Evolutionary conservation across 2,797 vertebrate species (phyloP).

Genomic region (Simalia tracyae): DNA sequence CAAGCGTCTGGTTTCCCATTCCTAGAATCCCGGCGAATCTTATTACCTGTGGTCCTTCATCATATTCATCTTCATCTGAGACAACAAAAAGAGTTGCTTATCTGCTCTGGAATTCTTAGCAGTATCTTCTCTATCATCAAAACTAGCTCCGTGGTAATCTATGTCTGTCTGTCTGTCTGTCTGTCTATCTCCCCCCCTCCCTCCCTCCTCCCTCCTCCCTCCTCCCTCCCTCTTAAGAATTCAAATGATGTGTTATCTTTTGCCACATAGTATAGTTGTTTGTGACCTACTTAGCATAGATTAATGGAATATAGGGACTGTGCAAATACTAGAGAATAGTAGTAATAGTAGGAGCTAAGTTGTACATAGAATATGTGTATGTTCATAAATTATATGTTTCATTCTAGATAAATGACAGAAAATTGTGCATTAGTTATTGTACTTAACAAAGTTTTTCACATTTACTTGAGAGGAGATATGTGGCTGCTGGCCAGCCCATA

Average conservation of each 20-base stretch:
- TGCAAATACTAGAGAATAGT: neutral
- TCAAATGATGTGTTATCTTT: conserved; percentile 3
- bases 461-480: neutral
- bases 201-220: neutral
- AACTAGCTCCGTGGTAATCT: conserved; percentile 90
- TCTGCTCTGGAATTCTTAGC: conserved; percentile 96
- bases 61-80: conserved; percentile 97
- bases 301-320: neutral
- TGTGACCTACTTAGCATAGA: neutral
- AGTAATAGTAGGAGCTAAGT: neutral
- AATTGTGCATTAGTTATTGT: neutral
- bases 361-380: neutral
- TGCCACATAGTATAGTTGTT: neutral
- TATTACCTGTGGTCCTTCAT: conserved; percentile 95
- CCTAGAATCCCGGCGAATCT: conserved; percentile 93
- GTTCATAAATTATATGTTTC: neutral
- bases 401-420: neutral
- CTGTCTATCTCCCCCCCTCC: neutral
- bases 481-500: neutral
- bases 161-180: neutral
- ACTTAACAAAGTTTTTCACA: neutral
- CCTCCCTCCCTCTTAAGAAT: neutral
- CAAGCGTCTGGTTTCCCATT: conserved; percentile 42
- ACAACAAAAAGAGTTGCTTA: conserved; percentile 98
- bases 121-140: conserved; percentile 99